Percentiles rank a stretch among this genome's conserved stretches.
These are phyloP conservation scores for Sphaerophoria rueppellii DNA, from an alignment of 2,888 invertebrate genomes.

Conservation along the genomic window DNA sequence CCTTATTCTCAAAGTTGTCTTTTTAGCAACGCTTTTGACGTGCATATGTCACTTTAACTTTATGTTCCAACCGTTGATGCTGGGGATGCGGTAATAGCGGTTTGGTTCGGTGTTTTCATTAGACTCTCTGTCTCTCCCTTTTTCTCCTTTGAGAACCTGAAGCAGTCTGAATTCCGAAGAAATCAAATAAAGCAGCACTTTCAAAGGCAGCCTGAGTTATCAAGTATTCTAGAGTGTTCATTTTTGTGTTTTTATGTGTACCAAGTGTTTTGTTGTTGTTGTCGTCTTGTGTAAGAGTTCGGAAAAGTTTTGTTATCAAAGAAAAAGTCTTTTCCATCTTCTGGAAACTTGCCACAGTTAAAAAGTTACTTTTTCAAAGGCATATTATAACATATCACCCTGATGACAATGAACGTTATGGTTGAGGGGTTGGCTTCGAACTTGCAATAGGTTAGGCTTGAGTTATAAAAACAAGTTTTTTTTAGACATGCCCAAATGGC, in stretches of 20 bases:
- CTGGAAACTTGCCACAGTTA: slow-evolving; percentile 27
- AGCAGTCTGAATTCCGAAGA: no score
- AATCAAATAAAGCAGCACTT: slow-evolving; percentile 25
- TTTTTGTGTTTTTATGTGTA: background rate
- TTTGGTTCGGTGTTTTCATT: slow-evolving; percentile 24
- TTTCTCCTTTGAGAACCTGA: no score
- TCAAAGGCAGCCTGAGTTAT: slow-evolving; percentile 13
- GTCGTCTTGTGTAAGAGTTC: slow-evolving; percentile 31
- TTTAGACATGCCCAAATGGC: slow-evolving; percentile 14
- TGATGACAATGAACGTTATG: slow-evolving; percentile 26
- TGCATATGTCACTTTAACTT: slow-evolving; percentile 41
- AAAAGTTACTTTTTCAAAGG: slow-evolving; percentile 44
- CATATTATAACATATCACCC: slow-evolving; percentile 33
- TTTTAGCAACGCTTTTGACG: slow-evolving; percentile 35
- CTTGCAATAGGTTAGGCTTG: background rate
- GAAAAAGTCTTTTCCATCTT: slow-evolving; percentile 35
- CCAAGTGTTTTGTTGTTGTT: background rate
- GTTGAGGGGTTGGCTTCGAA: background rate
- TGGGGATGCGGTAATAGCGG: no score
- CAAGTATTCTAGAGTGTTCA: background rate
- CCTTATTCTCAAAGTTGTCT: slow-evolving; percentile 41
- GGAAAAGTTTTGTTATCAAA: slow-evolving; percentile 41
- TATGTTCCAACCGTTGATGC: background rate
- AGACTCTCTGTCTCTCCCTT: slow-evolving; percentile 2
- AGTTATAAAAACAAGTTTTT: slow-evolving; percentile 25